Evolutionary conservation across 2,888 invertebrate species (phyloP), one percentile per base, ranked within the genome.

Genomic region (Venustoraphidia nigricollis): DNA sequence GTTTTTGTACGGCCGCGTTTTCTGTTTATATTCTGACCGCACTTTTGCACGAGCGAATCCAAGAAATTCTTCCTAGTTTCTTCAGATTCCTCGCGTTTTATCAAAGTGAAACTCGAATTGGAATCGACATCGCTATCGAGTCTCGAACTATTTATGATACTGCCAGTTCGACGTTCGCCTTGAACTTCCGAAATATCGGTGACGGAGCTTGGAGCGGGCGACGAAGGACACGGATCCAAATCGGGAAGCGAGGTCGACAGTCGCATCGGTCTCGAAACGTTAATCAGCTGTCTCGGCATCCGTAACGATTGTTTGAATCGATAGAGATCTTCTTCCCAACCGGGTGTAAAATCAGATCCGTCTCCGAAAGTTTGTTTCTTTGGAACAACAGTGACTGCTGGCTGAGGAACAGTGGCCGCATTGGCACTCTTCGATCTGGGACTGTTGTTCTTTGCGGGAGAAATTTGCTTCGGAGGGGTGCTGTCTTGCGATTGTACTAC

Each of bases 301-400:
- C 89, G 76, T 13, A 89, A 66, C 1, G 88, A 84, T 55, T 84
- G 75, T 62, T 90, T 90, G 60, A 83, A 90, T 56, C 46, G 46
- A 59, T 83, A 87, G 13, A 89, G 75, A 59, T 88, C 88, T 60
- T 87, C 83, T 66, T 86, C 85, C 86, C 86, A 87, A 1, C 85
- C 84, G 0, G 85, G 84, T 55, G 78, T 74, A 58, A 84, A 83
- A 59, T 80, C 79, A 40, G 79, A 79, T 36, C 81, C 81, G 61
- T 80, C 79, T 4, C 81, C 83, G 59, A 79, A 80, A 36, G 72
- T 68, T n/a, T 79, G 74, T 61, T 81, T 80, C 35, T 62, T 65
- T 2, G 65, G 64, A 10, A 63, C 27, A 3, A 27, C 27, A 6
- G 27, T 27, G 27, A 27, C 27, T 6, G 27, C 6, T 6, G 27